Percentiles rank a stretch among this genome's conserved stretches.
Evolutionary conservation across 64 coral and sea anemone genomes (phyloP).

Genomic region (Catalaphyllia jardinei): DNA sequence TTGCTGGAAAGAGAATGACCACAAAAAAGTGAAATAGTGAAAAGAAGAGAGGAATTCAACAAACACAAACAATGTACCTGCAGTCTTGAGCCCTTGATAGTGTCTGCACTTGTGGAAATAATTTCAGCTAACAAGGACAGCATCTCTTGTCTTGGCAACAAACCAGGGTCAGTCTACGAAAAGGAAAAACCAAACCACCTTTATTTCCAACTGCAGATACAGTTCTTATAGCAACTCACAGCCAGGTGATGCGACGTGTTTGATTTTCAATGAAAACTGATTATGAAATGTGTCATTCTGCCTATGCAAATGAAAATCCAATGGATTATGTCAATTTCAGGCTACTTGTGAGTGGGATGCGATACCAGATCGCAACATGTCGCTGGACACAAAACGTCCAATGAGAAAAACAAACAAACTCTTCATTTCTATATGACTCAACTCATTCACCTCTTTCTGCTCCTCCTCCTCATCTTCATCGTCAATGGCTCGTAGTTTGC

Average conservation of each 20-base stretch:
- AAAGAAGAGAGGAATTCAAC: background rate
- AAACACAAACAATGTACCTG: conserved; percentile 51
- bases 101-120: conserved; percentile 80
- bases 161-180: conserved; percentile 73
- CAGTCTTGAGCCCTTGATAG: conserved; percentile 75
- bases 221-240: too few species aligned
- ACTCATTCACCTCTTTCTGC: background rate
- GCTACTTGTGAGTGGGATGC: too few species aligned
- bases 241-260: too few species aligned
- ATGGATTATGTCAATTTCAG: too few species aligned
- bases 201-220: too few species aligned
- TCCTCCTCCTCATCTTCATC: conserved; percentile 45
- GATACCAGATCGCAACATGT: too few species aligned
- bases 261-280: too few species aligned
- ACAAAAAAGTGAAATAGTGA: background rate
- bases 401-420: too few species aligned
- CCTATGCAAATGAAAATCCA: too few species aligned
- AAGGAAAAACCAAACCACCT: background rate
- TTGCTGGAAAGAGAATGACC: conserved; percentile 61
- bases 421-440: background rate
- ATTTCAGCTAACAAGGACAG: conserved; percentile 69
- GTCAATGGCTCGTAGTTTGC: conserved; percentile 65
- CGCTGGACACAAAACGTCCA: too few species aligned
- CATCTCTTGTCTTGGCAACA: conserved; percentile 92
- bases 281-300: too few species aligned